Evolutionary conservation across 2,888 invertebrate species (phyloP), one percentile per base, ranked within the genome.

Genomic region (Watsonalla cultraria): DNA sequence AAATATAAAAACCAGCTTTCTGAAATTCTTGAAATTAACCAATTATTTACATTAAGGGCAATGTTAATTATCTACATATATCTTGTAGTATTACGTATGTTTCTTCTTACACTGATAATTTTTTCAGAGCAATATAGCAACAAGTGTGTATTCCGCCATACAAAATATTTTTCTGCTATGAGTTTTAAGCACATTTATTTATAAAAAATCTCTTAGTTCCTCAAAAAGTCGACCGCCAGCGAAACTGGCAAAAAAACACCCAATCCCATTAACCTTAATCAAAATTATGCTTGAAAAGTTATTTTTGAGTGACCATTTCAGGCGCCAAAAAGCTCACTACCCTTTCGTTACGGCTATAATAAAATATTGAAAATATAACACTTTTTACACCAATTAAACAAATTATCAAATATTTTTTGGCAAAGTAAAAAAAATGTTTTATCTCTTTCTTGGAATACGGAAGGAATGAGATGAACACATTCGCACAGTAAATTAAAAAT

Each of bases 271-370:
- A 76, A 68, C 64, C 62, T 73, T 70, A 75, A 75, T 81, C 70
- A 76, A 73, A 68, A 69, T 73, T 68, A 66, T 61, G 61, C 60
- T 67, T 64, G 68, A 65, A 72, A 65, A 76, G 72, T 77, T 78
- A 71, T 70, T 62, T 54, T 57, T 59, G 68, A 72, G 77, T 69
- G 66, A 66, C 72, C 66, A 73, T 78, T 78, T 76, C 69, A 70
- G 80, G 84, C 85, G 82, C 83, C 80, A 84, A 84, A 84, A 74
- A 67, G 68, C 61, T 68, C 80, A 76, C 78, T 73, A 82, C 78
- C 76, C 82, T 84, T 85, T 83, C 76, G 86, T 70, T 80, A 86
- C 78, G 84, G 77, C 76, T 72, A 11, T 42, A 65, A 78, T 84
- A 78, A 72, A 72, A 66, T 69, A 74, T 62, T 4, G 4, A 24